These are phyloP conservation scores for Carassius carassius DNA, from an alignment of 2,113 vertebrate genomes.

Conservation along the genomic window DNA sequence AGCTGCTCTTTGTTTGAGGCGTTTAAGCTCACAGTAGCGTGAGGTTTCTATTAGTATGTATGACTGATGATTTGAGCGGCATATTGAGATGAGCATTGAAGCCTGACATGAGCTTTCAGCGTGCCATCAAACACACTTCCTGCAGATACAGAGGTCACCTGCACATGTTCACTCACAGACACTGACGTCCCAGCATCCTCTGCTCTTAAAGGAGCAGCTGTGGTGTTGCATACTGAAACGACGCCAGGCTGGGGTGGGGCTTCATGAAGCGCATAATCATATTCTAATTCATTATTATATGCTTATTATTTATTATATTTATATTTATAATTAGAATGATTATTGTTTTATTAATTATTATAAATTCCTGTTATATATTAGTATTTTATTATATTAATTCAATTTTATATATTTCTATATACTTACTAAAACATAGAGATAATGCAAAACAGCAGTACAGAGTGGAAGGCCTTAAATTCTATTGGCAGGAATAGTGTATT, in stretches of 20 bases:
- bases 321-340: too few species aligned
- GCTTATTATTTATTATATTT: too few species aligned
- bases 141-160: slow-evolving; percentile 47
- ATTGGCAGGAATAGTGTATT: neutral
- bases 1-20: neutral
- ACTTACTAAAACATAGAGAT: neutral
- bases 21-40: neutral
- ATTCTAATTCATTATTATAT: too few species aligned
- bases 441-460: too few species aligned
- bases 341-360: too few species aligned
- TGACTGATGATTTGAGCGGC: slow-evolving; percentile 33
- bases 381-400: neutral
- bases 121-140: slow-evolving; percentile 39
- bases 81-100: slow-evolving; percentile 49
- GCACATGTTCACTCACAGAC: slow-evolving; percentile 40
- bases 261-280: too few species aligned
- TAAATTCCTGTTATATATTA: too few species aligned
- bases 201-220: neutral
- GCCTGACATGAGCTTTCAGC: slow-evolving; percentile 50
- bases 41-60: slow-evolving; percentile 53
- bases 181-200: slow-evolving; percentile 21
- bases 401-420: neutral
- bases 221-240: neutral
- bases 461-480: too few species aligned
- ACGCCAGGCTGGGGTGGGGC: too few species aligned